Evolutionary conservation across 2,888 invertebrate species (phyloP), one percentile per base, ranked within the genome.

Genomic region (Drosophila colorata): DNA sequence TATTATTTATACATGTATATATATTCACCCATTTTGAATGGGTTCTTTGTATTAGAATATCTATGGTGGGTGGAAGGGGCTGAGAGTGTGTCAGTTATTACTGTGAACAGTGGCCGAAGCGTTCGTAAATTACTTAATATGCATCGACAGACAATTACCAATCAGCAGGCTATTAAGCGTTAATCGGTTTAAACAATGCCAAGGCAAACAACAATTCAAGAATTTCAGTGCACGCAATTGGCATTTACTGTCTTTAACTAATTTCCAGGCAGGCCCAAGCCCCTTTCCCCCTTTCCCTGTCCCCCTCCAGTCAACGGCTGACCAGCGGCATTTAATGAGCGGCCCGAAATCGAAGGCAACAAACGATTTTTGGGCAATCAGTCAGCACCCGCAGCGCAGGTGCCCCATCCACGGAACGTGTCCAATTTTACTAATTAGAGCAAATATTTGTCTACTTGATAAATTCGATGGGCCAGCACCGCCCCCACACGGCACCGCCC

Each of bases 401-500:
- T 44, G 9, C 33, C 31, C 58, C 58, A 33, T 20, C 35, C 55
- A 49, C 33, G 25, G 53, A 69, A 78, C 76, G 78, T 76, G 76
- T 78, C 78, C 78, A 78, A 76, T 76, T 76, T 73, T 78, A 78
- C 76, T 76, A 76, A 76, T 76, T 76, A 78, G 74, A 69, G 73
- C 78, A 76, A 76, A 76, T 76, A 76, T 76, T 76, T 76, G 78
- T 59, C 66, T 78, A 69, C 78, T 76, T 77, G 64, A 77, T 73
- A 72, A 65, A 67, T 75, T 63, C 53, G 52, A 55, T 65, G 48
- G 51, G 52, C 38, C 33, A 47, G 8, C 37, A 48, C 28, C 14
- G 16, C 67, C 60, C 35, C 55, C 51, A 49, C 46, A 16, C 23
- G 31, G 8, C 56, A 31, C 44, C 67, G 58, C 76, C 71, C 67